These are phyloP conservation scores for Notarius quadriscutis DNA, from an alignment of 2,113 vertebrate genomes.

Conservation along the genomic window DNA sequence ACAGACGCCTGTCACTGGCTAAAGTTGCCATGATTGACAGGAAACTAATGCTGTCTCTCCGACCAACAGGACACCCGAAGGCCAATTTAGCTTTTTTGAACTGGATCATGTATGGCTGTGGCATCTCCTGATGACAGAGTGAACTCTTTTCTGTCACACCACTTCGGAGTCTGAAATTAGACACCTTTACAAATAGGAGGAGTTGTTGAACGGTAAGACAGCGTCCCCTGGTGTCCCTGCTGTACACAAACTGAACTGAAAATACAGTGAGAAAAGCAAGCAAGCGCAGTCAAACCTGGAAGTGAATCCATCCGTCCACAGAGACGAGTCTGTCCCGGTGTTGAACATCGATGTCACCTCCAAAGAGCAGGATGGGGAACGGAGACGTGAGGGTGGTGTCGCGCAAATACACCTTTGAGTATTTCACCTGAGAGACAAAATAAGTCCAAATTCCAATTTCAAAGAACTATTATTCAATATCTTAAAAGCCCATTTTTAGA, in stretches of 20 bases:
- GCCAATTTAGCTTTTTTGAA: neutral
- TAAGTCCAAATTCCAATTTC: neutral
- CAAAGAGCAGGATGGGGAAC: conserved; percentile 93
- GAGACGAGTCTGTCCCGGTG: conserved; percentile 90
- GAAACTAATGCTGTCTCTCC: neutral
- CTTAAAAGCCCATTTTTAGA: neutral
- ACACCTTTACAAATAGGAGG: neutral
- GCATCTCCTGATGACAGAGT: neutral
- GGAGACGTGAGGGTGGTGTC: conserved; percentile 90
- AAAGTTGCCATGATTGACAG: neutral
- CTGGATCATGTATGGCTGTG: neutral
- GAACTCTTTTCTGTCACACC: neutral
- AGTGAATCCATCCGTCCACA: conserved; percentile 94
- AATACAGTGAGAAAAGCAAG: too few species aligned
- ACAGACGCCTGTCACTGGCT: neutral
- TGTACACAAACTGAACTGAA: neutral
- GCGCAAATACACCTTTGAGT: conserved; percentile 86
- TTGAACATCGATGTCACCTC: conserved; percentile 94
- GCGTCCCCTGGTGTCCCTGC: neutral
- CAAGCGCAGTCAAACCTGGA: conserved; percentile 79
- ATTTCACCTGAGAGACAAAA: conserved; percentile 80
- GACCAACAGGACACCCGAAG: neutral
- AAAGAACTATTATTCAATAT: neutral
- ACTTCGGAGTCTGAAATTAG: neutral
- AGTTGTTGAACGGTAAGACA: neutral